Evolutionary conservation across 2,888 invertebrate genomes (phyloP).

Genomic region (Gibbula magus): DNA sequence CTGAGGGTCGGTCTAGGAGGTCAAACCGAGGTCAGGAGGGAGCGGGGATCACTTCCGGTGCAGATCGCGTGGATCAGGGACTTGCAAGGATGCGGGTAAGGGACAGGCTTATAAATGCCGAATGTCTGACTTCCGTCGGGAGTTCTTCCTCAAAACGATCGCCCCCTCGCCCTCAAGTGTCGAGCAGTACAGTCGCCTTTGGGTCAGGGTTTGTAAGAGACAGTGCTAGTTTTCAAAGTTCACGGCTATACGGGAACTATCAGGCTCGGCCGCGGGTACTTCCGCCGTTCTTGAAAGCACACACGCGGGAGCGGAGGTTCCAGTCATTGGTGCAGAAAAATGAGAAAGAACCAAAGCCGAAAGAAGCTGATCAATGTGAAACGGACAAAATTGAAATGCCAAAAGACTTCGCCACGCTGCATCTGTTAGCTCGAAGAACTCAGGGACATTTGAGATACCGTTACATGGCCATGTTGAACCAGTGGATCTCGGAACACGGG

Average conservation of each 20-base stretch:
- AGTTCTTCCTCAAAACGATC: background rate
- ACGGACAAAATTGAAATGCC: background rate
- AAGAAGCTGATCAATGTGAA: background rate
- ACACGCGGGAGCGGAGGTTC: background rate
- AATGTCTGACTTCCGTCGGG: background rate
- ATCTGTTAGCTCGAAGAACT: background rate
- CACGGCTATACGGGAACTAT: background rate
- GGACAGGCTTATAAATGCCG: background rate
- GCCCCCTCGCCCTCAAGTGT: background rate
- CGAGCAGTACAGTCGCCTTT: background rate
- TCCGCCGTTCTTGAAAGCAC: background rate
- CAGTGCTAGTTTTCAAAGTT: background rate
- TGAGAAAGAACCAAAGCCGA: background rate
- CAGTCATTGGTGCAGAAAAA: background rate
- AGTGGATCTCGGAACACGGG: slow-evolving; percentile 6
- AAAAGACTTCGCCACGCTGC: slow-evolving; percentile 14
- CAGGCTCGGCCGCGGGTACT: background rate
- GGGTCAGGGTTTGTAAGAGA: background rate
- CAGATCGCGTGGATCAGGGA: background rate
- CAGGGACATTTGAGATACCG: background rate
- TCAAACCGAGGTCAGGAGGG: background rate
- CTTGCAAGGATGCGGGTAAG: background rate
- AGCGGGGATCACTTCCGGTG: background rate
- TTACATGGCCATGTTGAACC: slow-evolving; percentile 4
- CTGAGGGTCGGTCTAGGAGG: background rate